Conservation (phyloP, 2,113 vertebrate species). For the Pteruthius melanotis region DNA sequence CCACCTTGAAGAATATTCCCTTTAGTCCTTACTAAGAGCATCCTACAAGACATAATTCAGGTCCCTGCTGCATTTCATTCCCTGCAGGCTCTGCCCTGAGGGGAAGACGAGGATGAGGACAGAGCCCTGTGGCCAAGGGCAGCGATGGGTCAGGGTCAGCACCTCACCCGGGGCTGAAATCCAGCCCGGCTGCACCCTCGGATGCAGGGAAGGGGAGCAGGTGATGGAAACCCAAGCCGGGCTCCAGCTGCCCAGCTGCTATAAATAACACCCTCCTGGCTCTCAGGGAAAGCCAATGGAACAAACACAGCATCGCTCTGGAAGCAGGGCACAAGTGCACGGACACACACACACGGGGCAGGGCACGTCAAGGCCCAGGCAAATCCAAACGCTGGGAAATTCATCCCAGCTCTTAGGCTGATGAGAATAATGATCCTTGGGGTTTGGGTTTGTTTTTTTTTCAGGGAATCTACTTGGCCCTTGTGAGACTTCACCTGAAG, state of each 20-base stretch:
- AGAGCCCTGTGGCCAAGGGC: not conserved
- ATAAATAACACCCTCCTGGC: not conserved
- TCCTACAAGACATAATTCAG: not conserved
- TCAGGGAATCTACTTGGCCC: not conserved
- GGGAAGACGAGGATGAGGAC: not conserved
- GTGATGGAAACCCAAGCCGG: conserved; percentile 29
- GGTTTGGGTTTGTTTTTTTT: too few species aligned
- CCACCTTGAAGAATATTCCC: too few species aligned
- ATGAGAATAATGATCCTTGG: not conserved
- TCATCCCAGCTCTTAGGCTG: not conserved
- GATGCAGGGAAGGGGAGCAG: not conserved
- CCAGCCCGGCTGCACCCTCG: not conserved
- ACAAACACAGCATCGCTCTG: not conserved
- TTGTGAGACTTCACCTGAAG: not conserved
- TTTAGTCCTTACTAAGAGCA: not conserved
- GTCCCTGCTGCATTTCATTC: not conserved
- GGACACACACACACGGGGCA: accelerated
- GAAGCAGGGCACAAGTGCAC: not conserved
- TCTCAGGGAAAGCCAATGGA: not conserved
- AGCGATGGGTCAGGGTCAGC: not conserved
- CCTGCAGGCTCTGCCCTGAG: not conserved
- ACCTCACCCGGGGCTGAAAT: not conserved
- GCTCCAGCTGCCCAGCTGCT: conserved; percentile 6
- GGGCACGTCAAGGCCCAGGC: not conserved
- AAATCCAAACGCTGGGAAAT: not conserved